Evolutionary conservation across 2,888 invertebrate genomes (phyloP).

Genomic region (Hylaea fasciaria): DNA sequence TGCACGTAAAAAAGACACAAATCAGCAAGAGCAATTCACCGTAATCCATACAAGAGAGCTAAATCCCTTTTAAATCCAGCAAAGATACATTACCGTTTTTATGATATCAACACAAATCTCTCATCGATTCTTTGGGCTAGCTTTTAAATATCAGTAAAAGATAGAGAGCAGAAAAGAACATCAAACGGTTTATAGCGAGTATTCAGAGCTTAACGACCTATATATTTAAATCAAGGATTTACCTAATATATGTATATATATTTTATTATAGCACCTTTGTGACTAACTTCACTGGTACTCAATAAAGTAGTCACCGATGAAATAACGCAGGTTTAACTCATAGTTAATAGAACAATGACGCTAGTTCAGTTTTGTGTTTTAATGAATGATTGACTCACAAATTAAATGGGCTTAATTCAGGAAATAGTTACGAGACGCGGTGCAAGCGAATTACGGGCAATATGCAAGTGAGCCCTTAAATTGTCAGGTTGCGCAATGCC

Average conservation of each 20-base stretch:
- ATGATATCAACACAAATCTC: constrained; percentile 48
- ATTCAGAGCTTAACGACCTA: constrained; percentile 14
- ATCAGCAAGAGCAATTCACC: constrained; percentile 63
- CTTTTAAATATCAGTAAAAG: constrained; percentile 12
- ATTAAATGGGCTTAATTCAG: constrained; percentile 56
- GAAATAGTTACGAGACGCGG: constrained; percentile 49
- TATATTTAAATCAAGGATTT: constrained; percentile 19
- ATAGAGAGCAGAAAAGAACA: constrained; percentile 14
- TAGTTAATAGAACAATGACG: constrained; percentile 43
- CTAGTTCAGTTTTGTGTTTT: constrained; percentile 32
- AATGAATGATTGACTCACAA: constrained; percentile 54
- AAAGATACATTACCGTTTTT: constrained; percentile 62
- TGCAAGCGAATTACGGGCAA: constrained; percentile 46
- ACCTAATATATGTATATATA: constrained; percentile 1
- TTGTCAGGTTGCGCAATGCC: constrained; percentile 22
- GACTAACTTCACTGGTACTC: not conserved
- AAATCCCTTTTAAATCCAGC: constrained; percentile 59
- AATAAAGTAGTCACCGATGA: constrained; percentile 34
- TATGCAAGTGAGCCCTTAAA: constrained; percentile 39
- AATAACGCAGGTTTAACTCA: constrained; percentile 31
- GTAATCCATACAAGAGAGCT: constrained; percentile 68
- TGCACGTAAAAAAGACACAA: constrained; percentile 59
- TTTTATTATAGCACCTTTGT: constrained; percentile 4
- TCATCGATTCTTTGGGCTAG: constrained; percentile 15
- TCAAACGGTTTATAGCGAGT: constrained; percentile 16